Evolutionary conservation across 2,797 vertebrate species (phyloP), one percentile per base, ranked within the genome.

Genomic region (Xiphophorus birchmanni): DNA sequence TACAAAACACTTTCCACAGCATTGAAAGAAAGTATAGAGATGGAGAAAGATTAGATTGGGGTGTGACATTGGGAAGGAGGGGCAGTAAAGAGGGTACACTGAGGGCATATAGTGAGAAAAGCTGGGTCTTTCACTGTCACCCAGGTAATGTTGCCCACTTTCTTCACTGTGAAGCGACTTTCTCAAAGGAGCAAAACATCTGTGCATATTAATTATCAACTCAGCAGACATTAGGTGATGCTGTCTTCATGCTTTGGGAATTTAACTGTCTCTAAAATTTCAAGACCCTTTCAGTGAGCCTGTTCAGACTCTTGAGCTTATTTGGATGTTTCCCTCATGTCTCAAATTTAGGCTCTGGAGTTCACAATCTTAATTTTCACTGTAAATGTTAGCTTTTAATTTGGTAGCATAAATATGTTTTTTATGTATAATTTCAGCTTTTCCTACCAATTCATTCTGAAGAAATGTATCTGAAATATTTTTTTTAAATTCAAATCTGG

Each of bases 1-100:
- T 93, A 83, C 84, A 89, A 86, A 89, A 80, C 81, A 89, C 86
- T 89, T 90, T 91, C 84, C 91, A 85, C 90, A 89, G 89, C 82
- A 84, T 32, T 83, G 79, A 84, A 48, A 87, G 87, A 88, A 80
- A 89, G 80, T 54, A 74, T 58, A 74, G 37, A 37, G n/a, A 65
- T 74, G n/a, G 35, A 76, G 73, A 80, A 69, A 54, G 52, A 76
- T 74, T 67, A 18, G 10, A 44, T 48, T 42, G 35, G 18, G 21
- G 32, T 63, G 5, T n/a, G 60, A 35, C 44, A 37, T 89, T 67
- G 37, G 29, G 54, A 58, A 44, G 45, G 37, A 58, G 12, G 56
- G 77, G 3, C 23, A 37, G 52, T 67, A 32, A 44, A 74, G 21
- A 73, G 60, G 72, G 69, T 54, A 76, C 47, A 45, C 52, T 37